Conservation (phyloP, 2,888 invertebrate genomes). For the Aphidoletes aphidimyza region DNA sequence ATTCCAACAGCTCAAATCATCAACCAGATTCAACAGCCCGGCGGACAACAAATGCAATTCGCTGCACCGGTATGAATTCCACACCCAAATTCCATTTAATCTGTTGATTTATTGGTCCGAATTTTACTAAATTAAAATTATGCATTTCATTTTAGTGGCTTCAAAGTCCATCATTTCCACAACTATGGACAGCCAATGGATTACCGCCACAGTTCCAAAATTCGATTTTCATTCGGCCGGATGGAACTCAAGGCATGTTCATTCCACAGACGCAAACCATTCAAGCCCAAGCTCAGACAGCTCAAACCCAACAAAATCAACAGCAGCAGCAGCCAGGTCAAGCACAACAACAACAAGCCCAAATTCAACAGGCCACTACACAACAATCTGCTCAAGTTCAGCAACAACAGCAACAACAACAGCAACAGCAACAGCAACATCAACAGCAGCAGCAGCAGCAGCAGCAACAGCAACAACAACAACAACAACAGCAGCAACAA, state of each 20-base stretch:
- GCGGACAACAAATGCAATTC: slow-evolving; percentile 81
- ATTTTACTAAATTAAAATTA: background rate
- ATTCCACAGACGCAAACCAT: slow-evolving; percentile 74
- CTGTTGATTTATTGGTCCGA: background rate
- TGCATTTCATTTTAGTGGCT: slow-evolving; percentile 75
- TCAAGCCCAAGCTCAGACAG: slow-evolving; percentile 67
- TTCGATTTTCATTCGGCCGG: slow-evolving; percentile 84
- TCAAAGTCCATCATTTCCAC: slow-evolving; percentile 72
- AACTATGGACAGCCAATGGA: slow-evolving; percentile 78
- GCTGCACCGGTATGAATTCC: slow-evolving; percentile 58
- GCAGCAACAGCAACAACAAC: slow-evolving; percentile 64
- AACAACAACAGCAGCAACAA: slow-evolving; percentile 65
- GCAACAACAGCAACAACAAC: slow-evolving; percentile 64
- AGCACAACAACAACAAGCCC: slow-evolving; percentile 60
- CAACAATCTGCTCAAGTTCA: slow-evolving; percentile 60
- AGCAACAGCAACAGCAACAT: slow-evolving; percentile 67
- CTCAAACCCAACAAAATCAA: slow-evolving; percentile 56
- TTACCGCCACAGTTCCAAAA: slow-evolving; percentile 79
- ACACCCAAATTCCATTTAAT: background rate
- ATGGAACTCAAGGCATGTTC: slow-evolving; percentile 79
- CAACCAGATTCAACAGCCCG: slow-evolving; percentile 75
- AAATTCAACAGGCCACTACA: slow-evolving; percentile 56
- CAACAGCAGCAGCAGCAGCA: slow-evolving; percentile 66
- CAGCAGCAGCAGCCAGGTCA: slow-evolving; percentile 51
- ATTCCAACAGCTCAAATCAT: slow-evolving; percentile 80